Base-by-base conservation (phyloP, 2,888 invertebrate genomes). In the Nephrocerus scutellatus region DNA sequence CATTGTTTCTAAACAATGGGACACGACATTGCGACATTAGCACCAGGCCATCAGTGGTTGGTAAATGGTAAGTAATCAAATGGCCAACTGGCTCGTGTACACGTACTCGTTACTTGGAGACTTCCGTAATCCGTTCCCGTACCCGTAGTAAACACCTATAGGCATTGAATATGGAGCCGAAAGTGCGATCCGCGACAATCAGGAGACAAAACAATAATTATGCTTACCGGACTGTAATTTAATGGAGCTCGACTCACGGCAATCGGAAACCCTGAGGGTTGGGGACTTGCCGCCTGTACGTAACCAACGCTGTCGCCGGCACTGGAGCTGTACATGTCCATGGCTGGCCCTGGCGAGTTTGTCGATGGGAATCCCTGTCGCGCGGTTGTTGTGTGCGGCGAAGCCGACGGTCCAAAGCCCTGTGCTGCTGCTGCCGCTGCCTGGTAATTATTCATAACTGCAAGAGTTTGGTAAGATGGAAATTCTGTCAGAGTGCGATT, bases 361-460 rank as follows among this genome's bases (percentile, higher is more conserved):
- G 92, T 87, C 36, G 88, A 81, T 40, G 90, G 89, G 73, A 91
- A 91, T 36, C 83, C 86, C 56, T 84, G 82, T 56, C 82, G 75
- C 64, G 65, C 72, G 63, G 68, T 77, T 9, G 82, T 80, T 41
- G 74, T 79, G 63, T 87, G 87, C 48, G 87, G 87, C 48, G 86
- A 86, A 53, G 85, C 84, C 46, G 86, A 86, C 46, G 86, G 87
- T 22, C 83, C 84, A 62, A 80, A 84, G 40, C 82, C 83, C 56
- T 82, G 82, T 49, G 81, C 80, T 51, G 85, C 86, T 52, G 79
- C 79, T 49, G 81, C 81, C 52, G 79, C 78, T 62, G 87, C 86
- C 66, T 87, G 87, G 73, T 92, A 92, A 78, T 90, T 92, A 77
- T 89, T 90, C 87, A 93, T 91, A 74, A 93, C 92, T 89, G 84